These are phyloP conservation scores for Phorcus lineatus DNA, from an alignment of 2,888 invertebrate genomes.

Conservation along the genomic window DNA sequence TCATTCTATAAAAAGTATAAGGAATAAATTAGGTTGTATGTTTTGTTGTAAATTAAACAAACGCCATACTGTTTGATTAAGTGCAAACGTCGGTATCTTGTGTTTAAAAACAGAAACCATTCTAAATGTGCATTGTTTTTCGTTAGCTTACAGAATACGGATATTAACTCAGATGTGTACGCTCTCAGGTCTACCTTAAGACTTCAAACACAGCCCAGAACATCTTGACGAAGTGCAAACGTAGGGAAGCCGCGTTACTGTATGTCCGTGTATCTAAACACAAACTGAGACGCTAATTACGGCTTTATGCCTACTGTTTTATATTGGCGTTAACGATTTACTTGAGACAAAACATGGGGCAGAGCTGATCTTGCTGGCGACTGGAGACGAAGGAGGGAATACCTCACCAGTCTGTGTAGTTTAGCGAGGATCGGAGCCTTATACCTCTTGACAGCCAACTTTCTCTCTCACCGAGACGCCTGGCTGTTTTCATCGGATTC, in stretches of 20 bases:
- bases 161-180: too few species aligned
- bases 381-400: neutral
- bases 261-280: too few species aligned
- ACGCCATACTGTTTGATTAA: too few species aligned
- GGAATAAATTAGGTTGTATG: too few species aligned
- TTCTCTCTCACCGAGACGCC: neutral
- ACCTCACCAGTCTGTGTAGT: neutral
- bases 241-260: neutral
- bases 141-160: too few species aligned
- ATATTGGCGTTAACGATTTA: slow-evolving; percentile 12
- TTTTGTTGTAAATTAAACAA: too few species aligned
- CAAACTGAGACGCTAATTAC: neutral
- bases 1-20: too few species aligned
- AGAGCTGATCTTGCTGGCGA: slow-evolving; percentile 11
- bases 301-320: slow-evolving; percentile 18
- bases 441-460: neutral
- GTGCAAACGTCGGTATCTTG: too few species aligned
- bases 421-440: neutral
- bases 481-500: neutral
- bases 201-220: slow-evolving; percentile 4
- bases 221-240: neutral
- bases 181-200: neutral
- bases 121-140: too few species aligned
- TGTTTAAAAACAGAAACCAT: too few species aligned
- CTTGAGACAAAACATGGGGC: slow-evolving; percentile 19